Evolutionary conservation across 1,140 invertebrate species (phyloP), one percentile per base, ranked within the genome.

Genomic region (Wiebesia pumilae): DNA sequence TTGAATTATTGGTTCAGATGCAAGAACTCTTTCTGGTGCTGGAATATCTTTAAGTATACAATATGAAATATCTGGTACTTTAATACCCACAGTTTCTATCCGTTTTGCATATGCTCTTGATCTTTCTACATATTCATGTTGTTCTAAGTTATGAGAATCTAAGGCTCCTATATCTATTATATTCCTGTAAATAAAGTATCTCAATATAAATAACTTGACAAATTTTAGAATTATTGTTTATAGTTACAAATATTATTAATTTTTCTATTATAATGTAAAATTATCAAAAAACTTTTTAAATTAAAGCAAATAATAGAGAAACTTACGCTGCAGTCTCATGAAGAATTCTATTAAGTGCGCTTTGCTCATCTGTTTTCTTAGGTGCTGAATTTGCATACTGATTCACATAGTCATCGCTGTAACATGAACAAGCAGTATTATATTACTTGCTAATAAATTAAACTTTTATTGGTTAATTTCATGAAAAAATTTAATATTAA

Each of bases 321-420:
- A 95, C 96, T 95, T 94, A 98, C 97, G 96, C 97, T 67, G 97
- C 97, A 87, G 97, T 97, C 94, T 98, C 97, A 91, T 98, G 97
- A 86, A 98, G 94, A 91, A 98, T 97, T 94, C 96, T 96, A 91
- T 96, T 97, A 43, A 98, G 94, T 27, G 97, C 97, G 90, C 97
- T 98, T 93, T 98, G 97, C 92, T 98, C 97, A 93, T 98, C 97
- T 86, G 95, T 95, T 89, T 97, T 97, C 91, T 97, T 97, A 47
- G 96, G 96, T 73, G 96, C 94, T 35, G 95, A 95, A 90, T 94
- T 95, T 30, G 94, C 93, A 92, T 95, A 95, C 87, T 95, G 94
- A 89, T 94, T 94, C 88, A 95, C 94, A 89, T 95, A 94, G 92
- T 96, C 95, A 89, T 96, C 96, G 89, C 96, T 96, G 87, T n/a